Base-by-base conservation (phyloP, 2,113 vertebrate species). In the Ceyx cyanopectus region DNA sequence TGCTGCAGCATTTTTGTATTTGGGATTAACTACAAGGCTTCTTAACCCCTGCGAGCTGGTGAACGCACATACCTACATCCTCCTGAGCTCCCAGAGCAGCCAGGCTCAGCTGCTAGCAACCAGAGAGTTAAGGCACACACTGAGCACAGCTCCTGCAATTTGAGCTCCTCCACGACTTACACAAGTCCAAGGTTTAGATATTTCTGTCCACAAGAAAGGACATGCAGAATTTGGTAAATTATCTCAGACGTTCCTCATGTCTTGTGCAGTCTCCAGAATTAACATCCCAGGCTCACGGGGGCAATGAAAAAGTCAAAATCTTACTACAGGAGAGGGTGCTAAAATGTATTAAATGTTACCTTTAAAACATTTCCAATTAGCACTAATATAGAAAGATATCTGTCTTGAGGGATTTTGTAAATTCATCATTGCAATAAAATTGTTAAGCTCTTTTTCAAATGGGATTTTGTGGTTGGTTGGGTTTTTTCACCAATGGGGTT, bases 21-120 rank as follows among this genome's bases (percentile, higher is more conserved):
- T 89, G 94, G 92, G 93, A 95, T 96, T 93, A 97, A 86, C 68
- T 75, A 93, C 72, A 95, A 93, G 77, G 75, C 82, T 60, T 67
- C 94, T 93, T 95, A 96, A 96, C 95, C 92, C 91, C 61, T 93
- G 67, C 1, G 10, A 93, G 91, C 89, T 92, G 93, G 60, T 83
- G 81, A 82, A 51, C 1, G 81, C 79, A 73, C 48, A 4, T n/a
- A 83, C 27, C 37, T 40, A 3, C 32, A 78, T 70, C 68, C 87
- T 86, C 45, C 45, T 37, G 85, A 74, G 87, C 43, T 77, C 78
- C 84, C 62, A 63, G 61, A 89, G 77, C 90, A 88, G 57, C 7
- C 62, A 77, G 61, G 72, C 62, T 17, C 40, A 87, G 46, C 26
- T 30, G 56, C 48, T 45, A 85, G 94, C 57, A 77, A 89, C 72